Base-by-base conservation (phyloP, 2,888 invertebrate genomes). In the Quadroppia sp. region DNA sequence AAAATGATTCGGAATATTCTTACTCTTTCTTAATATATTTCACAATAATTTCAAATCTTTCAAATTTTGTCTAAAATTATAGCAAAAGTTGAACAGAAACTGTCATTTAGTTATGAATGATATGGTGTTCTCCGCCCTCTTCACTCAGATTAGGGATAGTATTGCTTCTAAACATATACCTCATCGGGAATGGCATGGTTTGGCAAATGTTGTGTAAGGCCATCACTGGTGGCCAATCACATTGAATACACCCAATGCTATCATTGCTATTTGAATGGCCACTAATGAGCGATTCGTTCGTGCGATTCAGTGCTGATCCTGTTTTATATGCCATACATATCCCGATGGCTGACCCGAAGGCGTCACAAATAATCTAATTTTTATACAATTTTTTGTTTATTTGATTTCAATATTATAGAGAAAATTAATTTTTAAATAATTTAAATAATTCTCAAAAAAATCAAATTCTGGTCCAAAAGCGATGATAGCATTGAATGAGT, bases 51-150 rank as follows among this genome's bases (percentile, higher is more conserved):
- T 23, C 4, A 23, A 56, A 56, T 20, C 23, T 56, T 2, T 23
- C 23, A 56, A 56, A 15, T 30, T 30, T 32, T 61, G 2, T 7
- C 15, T 61, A 30, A 61, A 61, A 61, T 61, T 30, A 61, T 25
- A 30, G 32, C 32, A 28, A 61, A 28, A 56, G 61, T 30, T 17
- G 32, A 61, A 17, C 32, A 61, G 30, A 32, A 61, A 32, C 61
- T 61, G 61, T 61, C 61, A 61, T 61, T 61, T 28, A 17, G 23
- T 28, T 61, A 23, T 61, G 61, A 61, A 61, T 61, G 61, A 61
- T 61, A 61, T 61, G 17, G 11, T 17, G 32, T 61, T 61, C 30
- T 17, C 61, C 61, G 61, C 61, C 61, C 23, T 56, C n/a, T 7
- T 53, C 11, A 20, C 53, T 25, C 36, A 36, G 25, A 56, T 15